A percentile compares a stretch with the other conserved stretches of the same genome.
These are phyloP conservation scores for Leptarthrus brevirostris DNA, from an alignment of 2,888 invertebrate genomes.

Conservation along the genomic window DNA sequence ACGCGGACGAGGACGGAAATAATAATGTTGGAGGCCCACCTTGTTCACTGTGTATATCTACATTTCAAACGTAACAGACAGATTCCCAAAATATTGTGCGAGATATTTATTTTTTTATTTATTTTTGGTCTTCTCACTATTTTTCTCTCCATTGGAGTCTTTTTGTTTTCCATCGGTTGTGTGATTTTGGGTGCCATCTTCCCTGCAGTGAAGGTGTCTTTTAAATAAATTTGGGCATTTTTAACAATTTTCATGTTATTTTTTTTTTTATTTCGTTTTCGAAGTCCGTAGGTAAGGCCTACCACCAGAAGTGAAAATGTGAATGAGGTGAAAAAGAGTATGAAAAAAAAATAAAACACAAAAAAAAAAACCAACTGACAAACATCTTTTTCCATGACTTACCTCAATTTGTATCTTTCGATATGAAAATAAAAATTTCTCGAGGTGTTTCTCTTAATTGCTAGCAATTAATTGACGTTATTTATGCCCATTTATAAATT, in stretches of 20 bases:
- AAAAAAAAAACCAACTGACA: not conserved
- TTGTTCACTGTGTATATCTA: not conserved
- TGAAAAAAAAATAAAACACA: not conserved
- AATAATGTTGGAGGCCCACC: conserved; percentile 20
- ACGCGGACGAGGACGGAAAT: not conserved
- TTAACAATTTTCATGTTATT: conserved; percentile 14
- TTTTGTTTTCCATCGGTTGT: not conserved
- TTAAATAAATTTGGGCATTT: conserved; percentile 28
- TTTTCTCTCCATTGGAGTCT: not conserved
- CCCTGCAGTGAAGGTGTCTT: conserved; percentile 17
- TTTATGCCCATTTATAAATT: conserved; percentile 46
- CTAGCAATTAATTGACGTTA: conserved; percentile 48
- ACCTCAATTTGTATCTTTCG: conserved; percentile 35
- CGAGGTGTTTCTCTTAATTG: conserved; percentile 48
- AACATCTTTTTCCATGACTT: conserved; percentile 23
- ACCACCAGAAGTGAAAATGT: no score
- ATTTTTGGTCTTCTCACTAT: not conserved
- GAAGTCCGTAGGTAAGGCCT: no score
- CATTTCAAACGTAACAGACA: conserved; percentile 16
- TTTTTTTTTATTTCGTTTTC: not conserved
- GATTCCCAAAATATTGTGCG: not conserved
- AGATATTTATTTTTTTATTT: not conserved
- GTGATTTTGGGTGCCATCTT: not conserved
- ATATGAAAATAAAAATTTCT: conserved; percentile 18
- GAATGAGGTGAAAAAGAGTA: not conserved